Percentiles rank a stretch among this genome's conserved stretches.
Conservation (phyloP, 2,113 vertebrate species). For the Antechinus stuartii region DNA sequence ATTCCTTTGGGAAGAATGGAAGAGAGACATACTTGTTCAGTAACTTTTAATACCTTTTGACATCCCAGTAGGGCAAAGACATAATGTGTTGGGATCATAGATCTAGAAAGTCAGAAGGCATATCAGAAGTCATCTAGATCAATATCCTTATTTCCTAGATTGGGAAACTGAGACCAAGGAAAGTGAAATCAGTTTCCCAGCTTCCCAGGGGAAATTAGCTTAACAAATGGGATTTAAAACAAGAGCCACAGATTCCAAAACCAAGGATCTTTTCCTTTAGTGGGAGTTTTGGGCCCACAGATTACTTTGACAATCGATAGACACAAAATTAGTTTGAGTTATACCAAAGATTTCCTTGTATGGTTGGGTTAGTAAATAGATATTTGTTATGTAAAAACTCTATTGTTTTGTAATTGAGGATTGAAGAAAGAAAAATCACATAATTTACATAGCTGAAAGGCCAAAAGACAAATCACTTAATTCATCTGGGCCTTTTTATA, state of each 20-base stretch:
- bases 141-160: neutral
- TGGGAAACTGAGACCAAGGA: neutral
- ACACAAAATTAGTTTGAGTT: neutral
- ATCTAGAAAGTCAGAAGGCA: neutral
- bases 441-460: neutral
- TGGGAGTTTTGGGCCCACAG: neutral
- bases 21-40: neutral
- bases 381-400: neutral
- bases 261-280: neutral
- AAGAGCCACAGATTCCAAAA: neutral
- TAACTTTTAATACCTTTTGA: neutral
- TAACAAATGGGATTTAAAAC: neutral
- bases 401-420: neutral
- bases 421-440: neutral
- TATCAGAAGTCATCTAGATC: neutral
- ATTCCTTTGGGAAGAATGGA: neutral
- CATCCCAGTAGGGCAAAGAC: neutral
- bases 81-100: neutral
- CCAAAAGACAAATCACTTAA: neutral
- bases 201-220: neutral
- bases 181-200: neutral
- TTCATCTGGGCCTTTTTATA: neutral
- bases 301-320: neutral
- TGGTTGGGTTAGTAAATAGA: neutral
- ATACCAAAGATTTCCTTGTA: neutral